Percentiles rank a stretch among this genome's conserved stretches.
Conservation (phyloP, 1,140 invertebrate genomes). For the Brachionus asplanchnoidis region DNA sequence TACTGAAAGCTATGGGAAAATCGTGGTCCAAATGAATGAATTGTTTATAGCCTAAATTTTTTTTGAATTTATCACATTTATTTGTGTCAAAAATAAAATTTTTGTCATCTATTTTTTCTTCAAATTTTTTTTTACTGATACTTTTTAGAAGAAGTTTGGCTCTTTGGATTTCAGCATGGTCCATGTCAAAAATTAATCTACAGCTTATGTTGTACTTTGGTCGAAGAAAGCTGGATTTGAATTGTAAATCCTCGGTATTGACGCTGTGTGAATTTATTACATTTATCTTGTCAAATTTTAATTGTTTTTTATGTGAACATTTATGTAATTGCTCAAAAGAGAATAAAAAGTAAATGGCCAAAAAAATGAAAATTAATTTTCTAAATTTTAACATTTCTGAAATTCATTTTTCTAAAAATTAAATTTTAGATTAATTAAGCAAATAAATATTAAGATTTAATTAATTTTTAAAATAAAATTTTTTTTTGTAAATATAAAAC, state of each 20-base stretch:
- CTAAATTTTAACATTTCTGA: no score
- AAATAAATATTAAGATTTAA: no score
- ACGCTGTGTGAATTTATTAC: background rate
- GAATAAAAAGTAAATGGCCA: no score
- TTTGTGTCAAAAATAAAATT: background rate
- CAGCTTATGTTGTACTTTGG: slow-evolving; percentile 4
- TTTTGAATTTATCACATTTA: background rate
- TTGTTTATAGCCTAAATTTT: background rate
- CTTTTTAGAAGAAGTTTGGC: background rate
- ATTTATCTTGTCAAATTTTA: background rate
- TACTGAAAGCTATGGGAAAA: slow-evolving; percentile 46
- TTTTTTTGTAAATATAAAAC: no score
- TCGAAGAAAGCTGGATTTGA: background rate
- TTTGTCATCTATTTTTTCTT: background rate
- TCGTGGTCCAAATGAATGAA: background rate
- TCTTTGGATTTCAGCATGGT: background rate
- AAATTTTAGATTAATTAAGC: no score
- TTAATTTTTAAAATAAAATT: no score
- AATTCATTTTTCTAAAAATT: no score
- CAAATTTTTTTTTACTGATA: background rate
- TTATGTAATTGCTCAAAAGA: no score
- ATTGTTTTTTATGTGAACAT: background rate
- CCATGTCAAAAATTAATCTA: background rate
- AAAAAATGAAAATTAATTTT: no score
- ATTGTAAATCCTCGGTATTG: background rate